Conservation (phyloP, 2,888 invertebrate species). For the Vannuccia rotundouncinata region DNA sequence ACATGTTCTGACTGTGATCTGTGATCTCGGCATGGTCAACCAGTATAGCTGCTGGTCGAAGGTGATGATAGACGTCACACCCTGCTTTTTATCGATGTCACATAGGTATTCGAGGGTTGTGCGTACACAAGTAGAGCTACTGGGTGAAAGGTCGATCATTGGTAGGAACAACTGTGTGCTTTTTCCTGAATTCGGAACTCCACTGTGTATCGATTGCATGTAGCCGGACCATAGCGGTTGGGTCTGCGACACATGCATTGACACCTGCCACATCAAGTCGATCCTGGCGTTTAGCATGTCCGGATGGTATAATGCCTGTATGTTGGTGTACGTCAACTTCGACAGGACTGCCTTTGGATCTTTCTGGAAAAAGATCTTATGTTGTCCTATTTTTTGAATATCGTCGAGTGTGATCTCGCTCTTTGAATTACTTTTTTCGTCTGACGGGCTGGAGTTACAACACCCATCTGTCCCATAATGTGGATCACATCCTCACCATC, state of each 20-base stretch:
- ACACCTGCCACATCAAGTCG: background rate
- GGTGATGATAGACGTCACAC: slow-evolving; percentile 23
- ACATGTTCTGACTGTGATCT: slow-evolving; percentile 22
- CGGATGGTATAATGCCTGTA: background rate
- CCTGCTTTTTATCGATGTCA: background rate
- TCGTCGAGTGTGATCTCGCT: background rate
- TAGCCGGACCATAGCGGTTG: background rate
- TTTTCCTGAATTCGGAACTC: background rate
- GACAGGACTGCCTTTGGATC: background rate
- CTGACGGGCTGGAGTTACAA: background rate
- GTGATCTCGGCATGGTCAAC: slow-evolving; percentile 22
- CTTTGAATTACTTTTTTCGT: background rate
- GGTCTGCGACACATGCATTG: background rate
- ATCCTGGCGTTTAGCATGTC: background rate
- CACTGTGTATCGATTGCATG: background rate
- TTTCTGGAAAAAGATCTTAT: background rate
- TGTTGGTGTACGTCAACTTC: background rate
- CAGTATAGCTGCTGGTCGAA: slow-evolving; percentile 38
- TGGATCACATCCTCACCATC: background rate
- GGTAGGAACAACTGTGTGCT: background rate
- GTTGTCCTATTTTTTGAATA: background rate
- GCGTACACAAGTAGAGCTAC: background rate
- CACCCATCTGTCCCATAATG: background rate
- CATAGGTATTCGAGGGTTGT: background rate
- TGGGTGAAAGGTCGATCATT: background rate